These are phyloP conservation scores for Motacilla tschutschensis DNA, from an alignment of 2,113 vertebrate genomes.

Conservation along the genomic window DNA sequence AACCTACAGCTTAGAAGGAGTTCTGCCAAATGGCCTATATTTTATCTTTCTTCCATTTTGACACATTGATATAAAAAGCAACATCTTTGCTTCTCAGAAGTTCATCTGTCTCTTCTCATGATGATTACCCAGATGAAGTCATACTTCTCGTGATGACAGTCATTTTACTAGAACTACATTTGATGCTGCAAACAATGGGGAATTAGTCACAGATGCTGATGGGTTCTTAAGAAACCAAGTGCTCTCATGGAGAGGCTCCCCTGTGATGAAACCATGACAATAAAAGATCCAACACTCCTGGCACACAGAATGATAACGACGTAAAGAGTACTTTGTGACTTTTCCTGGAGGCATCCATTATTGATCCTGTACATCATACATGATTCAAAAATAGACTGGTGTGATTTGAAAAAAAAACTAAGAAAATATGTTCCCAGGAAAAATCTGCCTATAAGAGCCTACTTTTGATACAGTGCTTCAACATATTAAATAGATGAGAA, in stretches of 20 bases:
- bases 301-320: not conserved
- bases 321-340: not conserved
- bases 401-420: not conserved
- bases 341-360: not conserved
- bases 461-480: not conserved
- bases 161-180: conserved; percentile 6
- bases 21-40: conserved; percentile 13
- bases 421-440: not conserved
- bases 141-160: not conserved
- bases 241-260: not conserved
- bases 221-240: not conserved
- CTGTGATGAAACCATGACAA: not conserved
- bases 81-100: conserved; percentile 7
- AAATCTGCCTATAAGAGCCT: not conserved
- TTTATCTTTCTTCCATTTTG: conserved; percentile 16
- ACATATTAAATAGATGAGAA: not conserved
- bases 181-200: not conserved
- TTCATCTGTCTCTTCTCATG: conserved; percentile 1
- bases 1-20: not conserved
- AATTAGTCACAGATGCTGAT: not conserved
- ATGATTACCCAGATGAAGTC: not conserved
- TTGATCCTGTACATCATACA: not conserved
- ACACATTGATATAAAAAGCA: conserved; percentile 5
- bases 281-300: not conserved
- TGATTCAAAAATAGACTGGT: not conserved